Percentiles rank a stretch among this genome's conserved stretches.
phyloP scores from a whole-genome alignment of 2,113 vertebrate genomes.

The Bubo scandiacus region DNA sequence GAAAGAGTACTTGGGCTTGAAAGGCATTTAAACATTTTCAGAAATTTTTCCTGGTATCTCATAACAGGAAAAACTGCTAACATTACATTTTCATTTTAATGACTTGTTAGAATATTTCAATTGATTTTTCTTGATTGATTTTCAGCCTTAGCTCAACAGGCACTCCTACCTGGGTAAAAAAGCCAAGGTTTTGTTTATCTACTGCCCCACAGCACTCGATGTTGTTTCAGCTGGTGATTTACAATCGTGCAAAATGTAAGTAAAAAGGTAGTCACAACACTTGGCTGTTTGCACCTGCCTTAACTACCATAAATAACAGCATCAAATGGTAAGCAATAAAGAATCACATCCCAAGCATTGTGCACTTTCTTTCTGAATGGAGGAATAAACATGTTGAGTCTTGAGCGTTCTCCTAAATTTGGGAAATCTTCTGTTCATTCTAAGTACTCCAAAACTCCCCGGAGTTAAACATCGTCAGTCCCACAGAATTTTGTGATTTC shows the following conservation, averaged over 20 bases:
- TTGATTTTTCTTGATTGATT: not conserved
- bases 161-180: not conserved
- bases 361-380: not conserved
- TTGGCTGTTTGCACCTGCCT: not conserved
- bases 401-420: not conserved
- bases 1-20: not conserved
- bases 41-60: not conserved
- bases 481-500: not conserved
- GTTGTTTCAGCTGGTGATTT: not conserved
- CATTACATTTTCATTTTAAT: not conserved
- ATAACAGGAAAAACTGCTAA: not conserved
- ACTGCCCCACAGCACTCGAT: rapidly evolving
- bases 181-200: not conserved
- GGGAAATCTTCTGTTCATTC: not conserved
- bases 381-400: not conserved
- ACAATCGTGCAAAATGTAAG: not conserved
- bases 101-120: not conserved
- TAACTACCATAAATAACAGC: not conserved
- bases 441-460: not conserved
- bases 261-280: not conserved
- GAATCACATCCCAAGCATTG: not conserved
- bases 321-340: not conserved
- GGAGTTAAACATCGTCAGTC: not conserved
- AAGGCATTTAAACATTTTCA: not conserved
- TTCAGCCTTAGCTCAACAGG: not conserved